Evolutionary conservation across 2,888 invertebrate species (phyloP).

Genomic region (Xestobium rufovillosum): DNA sequence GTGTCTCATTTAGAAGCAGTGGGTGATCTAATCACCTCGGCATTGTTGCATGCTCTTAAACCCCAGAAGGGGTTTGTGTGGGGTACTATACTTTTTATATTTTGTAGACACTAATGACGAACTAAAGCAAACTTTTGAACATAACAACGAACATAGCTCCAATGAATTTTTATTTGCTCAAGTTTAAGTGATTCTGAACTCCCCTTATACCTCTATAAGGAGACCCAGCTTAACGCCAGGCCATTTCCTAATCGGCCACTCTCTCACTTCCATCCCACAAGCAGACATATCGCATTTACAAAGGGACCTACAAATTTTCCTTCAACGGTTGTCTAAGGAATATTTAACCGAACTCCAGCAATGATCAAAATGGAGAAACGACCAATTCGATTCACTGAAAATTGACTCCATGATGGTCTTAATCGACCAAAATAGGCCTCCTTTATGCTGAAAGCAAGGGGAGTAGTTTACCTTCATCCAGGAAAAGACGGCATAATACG

Average conservation of each 20-base stretch:
- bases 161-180: no score
- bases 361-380: constrained; percentile 13
- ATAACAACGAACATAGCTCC: no score
- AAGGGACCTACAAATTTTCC: constrained; percentile 11
- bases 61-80: no score
- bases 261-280: no score
- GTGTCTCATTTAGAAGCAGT: constrained; percentile 18
- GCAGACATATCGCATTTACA: no score
- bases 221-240: no score
- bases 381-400: constrained; percentile 5
- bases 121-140: no score
- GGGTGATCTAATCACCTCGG: constrained; percentile 10
- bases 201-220: no score
- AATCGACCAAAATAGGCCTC: constrained; percentile 23
- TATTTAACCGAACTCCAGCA: constrained; percentile 13
- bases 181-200: no score
- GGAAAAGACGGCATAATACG: constrained; percentile 25
- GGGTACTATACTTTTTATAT: no score
- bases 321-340: constrained; percentile 10
- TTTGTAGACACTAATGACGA: no score
- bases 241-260: no score
- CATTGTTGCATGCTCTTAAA: constrained; percentile 15
- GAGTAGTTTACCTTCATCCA: constrained; percentile 24
- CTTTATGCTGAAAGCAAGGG: constrained; percentile 25
- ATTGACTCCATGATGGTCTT: constrained; percentile 26